Conservation (phyloP, 1,140 invertebrate genomes). For the Chironomus tepperi region DNA sequence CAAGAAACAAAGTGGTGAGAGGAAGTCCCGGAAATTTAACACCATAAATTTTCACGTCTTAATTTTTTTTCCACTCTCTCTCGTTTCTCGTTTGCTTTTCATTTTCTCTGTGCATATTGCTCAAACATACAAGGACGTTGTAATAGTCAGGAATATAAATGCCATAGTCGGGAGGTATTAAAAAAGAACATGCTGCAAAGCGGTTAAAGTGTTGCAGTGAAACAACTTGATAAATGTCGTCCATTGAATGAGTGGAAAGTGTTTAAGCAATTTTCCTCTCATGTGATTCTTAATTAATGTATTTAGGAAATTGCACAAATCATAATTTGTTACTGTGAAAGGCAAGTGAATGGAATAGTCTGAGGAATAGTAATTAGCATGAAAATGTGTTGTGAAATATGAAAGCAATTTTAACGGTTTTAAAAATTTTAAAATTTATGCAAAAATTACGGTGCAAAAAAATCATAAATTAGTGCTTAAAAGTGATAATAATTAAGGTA, state of each 20-base stretch:
- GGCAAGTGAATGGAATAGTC: no score
- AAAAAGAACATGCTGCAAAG: slow-evolving; percentile 6
- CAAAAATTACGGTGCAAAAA: no score
- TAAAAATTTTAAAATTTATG: no score
- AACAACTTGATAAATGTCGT: slow-evolving; percentile 1
- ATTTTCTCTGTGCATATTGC: no score
- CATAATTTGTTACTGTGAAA: no score
- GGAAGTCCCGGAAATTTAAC: slow-evolving; percentile 6
- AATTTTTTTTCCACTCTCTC: not conserved
- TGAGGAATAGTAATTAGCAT: no score
- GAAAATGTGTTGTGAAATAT: no score
- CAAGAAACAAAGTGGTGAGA: not conserved
- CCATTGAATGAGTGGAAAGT: not conserved
- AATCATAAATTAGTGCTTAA: no score
- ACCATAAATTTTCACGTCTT: slow-evolving; percentile 13
- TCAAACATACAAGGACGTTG: no score
- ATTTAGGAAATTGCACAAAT: not conserved
- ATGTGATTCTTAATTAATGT: not conserved
- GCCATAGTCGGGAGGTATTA: not conserved
- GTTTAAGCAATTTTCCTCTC: not conserved
- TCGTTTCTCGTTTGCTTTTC: no score
- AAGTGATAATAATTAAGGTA: not conserved
- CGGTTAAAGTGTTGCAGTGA: not conserved
- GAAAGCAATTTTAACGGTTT: no score
- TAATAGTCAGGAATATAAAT: no score